phyloP scores from a whole-genome alignment of 2,797 vertebrate species.

The Macropus fuliginosus region DNA sequence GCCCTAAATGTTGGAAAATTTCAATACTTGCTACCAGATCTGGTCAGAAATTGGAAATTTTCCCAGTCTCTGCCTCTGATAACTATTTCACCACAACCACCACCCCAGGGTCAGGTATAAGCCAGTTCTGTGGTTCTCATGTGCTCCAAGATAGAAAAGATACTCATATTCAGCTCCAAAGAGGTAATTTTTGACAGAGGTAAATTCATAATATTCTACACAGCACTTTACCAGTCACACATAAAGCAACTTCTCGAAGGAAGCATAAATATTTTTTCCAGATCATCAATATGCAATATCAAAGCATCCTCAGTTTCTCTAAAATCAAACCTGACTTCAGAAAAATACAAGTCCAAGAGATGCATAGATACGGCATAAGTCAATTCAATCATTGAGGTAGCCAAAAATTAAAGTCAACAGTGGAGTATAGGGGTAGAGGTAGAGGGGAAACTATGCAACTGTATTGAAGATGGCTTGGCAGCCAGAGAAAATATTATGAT shows the following conservation, averaged over 20 bases:
- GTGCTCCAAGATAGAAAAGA: not conserved
- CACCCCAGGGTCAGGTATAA: not conserved
- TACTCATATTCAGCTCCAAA: not conserved
- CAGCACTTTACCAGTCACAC: not conserved
- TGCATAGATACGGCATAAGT: not conserved
- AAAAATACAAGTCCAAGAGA: slow-evolving; percentile 15
- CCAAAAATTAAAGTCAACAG: not conserved
- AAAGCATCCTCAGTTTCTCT: not conserved
- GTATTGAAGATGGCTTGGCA: slow-evolving; percentile 14
- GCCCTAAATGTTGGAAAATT: not conserved
- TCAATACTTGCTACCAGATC: not conserved
- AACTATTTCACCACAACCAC: not conserved
- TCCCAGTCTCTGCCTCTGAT: not conserved
- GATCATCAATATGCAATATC: not conserved
- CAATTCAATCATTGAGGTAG: not conserved
- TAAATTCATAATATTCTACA: not conserved
- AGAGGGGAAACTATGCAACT: slow-evolving; percentile 24
- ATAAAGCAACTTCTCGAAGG: not conserved
- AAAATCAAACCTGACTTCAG: not conserved
- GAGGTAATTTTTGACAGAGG: not conserved
- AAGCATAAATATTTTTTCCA: not conserved
- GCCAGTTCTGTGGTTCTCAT: not conserved
- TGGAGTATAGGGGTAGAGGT: not conserved
- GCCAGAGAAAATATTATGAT: not conserved
- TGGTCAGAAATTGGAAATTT: not conserved